These are phyloP conservation scores for Gambusia holbrooki DNA, from an alignment of 2,113 vertebrate species.

Conservation along the genomic window DNA sequence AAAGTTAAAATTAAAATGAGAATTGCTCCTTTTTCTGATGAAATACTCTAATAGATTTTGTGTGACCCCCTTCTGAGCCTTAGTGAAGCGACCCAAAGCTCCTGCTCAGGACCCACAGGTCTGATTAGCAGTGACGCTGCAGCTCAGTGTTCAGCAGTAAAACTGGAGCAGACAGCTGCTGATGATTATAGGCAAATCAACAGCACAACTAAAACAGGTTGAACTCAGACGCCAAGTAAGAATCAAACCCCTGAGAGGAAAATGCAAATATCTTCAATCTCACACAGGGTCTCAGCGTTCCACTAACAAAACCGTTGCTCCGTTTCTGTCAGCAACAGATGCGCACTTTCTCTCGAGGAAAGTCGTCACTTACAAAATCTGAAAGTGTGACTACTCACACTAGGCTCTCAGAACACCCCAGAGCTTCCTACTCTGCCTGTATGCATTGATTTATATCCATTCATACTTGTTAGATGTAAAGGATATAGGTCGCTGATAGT, in stretches of 20 bases:
- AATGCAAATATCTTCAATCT: conserved; percentile 54
- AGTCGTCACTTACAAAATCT: conserved; percentile 54
- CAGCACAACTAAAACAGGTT: conserved; percentile 24
- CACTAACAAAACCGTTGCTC: conserved; percentile 49
- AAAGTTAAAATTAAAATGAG: background rate
- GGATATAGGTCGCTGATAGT: conserved; percentile 6
- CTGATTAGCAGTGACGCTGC: background rate
- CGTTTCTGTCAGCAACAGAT: conserved; percentile 61
- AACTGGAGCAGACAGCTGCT: conserved; percentile 27
- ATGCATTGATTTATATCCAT: conserved; percentile 25
- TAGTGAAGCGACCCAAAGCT: background rate
- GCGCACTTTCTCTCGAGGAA: conserved; percentile 62
- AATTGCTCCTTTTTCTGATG: background rate
- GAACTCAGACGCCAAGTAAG: background rate
- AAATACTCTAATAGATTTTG: background rate
- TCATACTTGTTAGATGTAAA: conserved; percentile 3
- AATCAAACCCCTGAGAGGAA: conserved; percentile 21
- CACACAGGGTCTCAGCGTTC: conserved; percentile 22
- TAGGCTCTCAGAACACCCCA: conserved; percentile 15
- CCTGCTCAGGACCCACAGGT: background rate
- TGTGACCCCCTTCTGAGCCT: background rate
- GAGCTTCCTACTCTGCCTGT: conserved; percentile 15
- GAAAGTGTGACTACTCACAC: conserved; percentile 36
- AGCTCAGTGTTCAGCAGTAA: conserved; percentile 3
- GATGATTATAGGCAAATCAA: conserved; percentile 24